Conservation (phyloP, 2,113 vertebrate species). For the Columba livia region DNA sequence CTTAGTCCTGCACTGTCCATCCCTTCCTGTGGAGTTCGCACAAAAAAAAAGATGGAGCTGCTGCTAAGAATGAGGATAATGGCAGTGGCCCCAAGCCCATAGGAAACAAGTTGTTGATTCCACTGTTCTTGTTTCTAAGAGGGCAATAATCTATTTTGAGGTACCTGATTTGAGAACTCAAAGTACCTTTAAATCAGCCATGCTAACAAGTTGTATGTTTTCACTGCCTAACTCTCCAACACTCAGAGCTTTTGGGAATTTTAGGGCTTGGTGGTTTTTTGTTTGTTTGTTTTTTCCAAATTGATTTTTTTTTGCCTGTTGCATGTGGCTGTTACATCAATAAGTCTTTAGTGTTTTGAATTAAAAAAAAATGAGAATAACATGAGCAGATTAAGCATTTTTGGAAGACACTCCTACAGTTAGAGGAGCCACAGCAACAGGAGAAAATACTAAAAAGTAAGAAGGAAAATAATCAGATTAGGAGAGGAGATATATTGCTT, state of each 20-base stretch:
- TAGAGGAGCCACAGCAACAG: neutral
- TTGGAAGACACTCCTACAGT: neutral
- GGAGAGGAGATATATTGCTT: neutral
- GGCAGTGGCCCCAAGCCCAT: neutral
- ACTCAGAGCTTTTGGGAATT: neutral
- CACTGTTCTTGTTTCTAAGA: neutral
- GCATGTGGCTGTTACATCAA: neutral
- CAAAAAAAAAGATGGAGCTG: neutral
- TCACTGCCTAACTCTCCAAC: neutral
- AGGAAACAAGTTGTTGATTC: neutral
- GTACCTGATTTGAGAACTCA: neutral
- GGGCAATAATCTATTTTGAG: neutral
- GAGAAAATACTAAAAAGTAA: neutral
- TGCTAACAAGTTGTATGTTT: neutral
- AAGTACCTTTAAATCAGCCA: neutral
- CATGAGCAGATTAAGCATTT: neutral
- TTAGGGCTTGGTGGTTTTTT: neutral
- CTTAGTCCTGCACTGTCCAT: neutral
- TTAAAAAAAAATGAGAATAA: neutral
- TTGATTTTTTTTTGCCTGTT: neutral
- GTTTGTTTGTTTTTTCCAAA: fast-evolving
- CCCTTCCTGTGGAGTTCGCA: neutral
- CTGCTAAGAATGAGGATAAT: neutral
- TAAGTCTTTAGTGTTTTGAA: neutral
- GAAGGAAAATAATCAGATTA: neutral